Conservation (phyloP, 2,797 vertebrate species). For the Xyrichtys novacula region DNA sequence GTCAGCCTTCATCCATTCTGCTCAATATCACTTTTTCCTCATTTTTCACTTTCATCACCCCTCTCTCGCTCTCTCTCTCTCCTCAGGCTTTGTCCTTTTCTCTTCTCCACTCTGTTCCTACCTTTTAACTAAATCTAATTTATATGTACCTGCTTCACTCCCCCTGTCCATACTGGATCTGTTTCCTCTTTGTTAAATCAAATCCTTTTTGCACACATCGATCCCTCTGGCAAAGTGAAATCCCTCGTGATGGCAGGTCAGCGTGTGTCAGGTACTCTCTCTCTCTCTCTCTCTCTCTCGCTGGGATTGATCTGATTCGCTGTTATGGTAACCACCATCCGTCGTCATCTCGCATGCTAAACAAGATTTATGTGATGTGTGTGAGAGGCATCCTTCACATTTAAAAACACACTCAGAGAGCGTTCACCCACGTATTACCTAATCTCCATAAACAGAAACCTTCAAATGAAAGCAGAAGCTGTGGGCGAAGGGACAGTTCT, state of each 20-base stretch:
- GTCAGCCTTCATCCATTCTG: conserved; percentile 18
- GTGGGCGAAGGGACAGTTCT: neutral
- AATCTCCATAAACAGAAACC: neutral
- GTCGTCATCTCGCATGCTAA: conserved; percentile 8
- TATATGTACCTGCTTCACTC: neutral
- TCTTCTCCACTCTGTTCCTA: conserved; percentile 3
- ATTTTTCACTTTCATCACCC: conserved; percentile 29
- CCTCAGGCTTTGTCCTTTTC: neutral
- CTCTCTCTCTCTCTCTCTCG: conserved; percentile 7
- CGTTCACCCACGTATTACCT: neutral
- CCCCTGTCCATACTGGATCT: neutral
- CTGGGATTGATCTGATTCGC: conserved; percentile 32
- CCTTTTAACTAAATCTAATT: conserved; percentile 47
- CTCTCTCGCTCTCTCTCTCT: too few relatives aligned
- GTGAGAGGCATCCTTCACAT: conserved; percentile 1
- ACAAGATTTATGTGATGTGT: neutral
- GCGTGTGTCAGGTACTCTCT: conserved; percentile 8
- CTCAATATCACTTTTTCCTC: conserved; percentile 7
- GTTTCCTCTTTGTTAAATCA: conserved; percentile 48
- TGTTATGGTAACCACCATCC: conserved; percentile 15
- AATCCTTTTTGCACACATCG: conserved; percentile 29
- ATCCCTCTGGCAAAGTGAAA: conserved; percentile 47
- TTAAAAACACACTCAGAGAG: neutral
- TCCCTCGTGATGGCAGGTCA: conserved; percentile 41
- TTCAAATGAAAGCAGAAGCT: neutral